phyloP scores from a whole-genome alignment of 1,140 invertebrate genomes.

The Pseudomyrmex dendroicus region DNA sequence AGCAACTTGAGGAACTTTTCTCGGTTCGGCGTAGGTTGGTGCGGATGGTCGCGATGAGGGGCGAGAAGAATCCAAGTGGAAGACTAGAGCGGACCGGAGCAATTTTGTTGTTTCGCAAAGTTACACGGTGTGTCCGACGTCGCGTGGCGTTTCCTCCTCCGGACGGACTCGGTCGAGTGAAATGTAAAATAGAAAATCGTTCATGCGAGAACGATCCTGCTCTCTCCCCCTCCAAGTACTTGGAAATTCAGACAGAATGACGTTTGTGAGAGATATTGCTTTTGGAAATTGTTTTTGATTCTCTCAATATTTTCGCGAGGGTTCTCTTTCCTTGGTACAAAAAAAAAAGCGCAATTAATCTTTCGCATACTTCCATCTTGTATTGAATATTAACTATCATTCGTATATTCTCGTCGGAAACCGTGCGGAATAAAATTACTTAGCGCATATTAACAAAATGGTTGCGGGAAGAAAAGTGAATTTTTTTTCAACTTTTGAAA shows the following conservation, averaged over 20 bases:
- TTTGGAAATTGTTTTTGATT: not conserved
- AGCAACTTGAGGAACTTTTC: conserved; percentile 65
- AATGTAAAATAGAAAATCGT: conserved; percentile 58
- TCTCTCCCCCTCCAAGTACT: not conserved
- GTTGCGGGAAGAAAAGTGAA: not conserved
- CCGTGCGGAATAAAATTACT: too few relatives aligned
- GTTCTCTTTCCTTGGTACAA: not conserved
- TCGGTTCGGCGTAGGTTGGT: conserved; percentile 1
- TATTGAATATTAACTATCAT: too few relatives aligned
- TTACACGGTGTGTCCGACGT: conserved; percentile 53
- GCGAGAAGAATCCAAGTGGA: not conserved
- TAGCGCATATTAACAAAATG: too few relatives aligned
- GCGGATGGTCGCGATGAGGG: conserved; percentile 1
- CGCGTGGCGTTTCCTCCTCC: conserved; percentile 21
- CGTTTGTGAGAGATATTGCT: conserved; percentile 32
- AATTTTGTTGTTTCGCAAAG: conserved; percentile 66
- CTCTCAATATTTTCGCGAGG: conserved; percentile 8
- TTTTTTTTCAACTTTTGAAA: not conserved
- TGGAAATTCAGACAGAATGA: conserved; percentile 27
- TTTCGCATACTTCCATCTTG: too few relatives aligned
- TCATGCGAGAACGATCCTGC: conserved; percentile 42
- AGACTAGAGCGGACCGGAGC: conserved; percentile 24
- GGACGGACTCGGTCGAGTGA: conserved; percentile 40
- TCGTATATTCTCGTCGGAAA: too few relatives aligned
- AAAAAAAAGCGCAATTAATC: not conserved